Evolutionary conservation across 2,888 invertebrate species (phyloP), one percentile per base, ranked within the genome.

Genomic region (Priocnemis perturbator): DNA sequence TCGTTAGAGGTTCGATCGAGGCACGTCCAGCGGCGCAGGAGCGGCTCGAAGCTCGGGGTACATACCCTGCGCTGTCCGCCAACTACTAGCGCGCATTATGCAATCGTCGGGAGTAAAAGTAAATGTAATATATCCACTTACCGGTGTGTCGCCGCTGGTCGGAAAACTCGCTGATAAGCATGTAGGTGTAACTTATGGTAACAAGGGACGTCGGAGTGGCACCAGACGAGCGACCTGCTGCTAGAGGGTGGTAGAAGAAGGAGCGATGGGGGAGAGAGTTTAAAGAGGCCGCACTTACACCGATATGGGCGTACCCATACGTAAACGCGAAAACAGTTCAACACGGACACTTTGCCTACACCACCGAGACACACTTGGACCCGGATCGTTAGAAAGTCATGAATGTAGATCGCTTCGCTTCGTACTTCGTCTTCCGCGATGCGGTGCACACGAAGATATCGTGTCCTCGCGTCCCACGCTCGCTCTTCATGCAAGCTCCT

Each of bases 331-430:
- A 64, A 50, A 17, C 21, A 14, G 9, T 23, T 14, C 19, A 11
- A 44, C 62, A n/a, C 37, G 37, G 57, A 59, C 20, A 53, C 20
- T 45, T 20, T 57, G 26, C 66, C 58, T 60, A 47, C 55, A 50
- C 45, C 44, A 48, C 21, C 52, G 57, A 65, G 60, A 67, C 65
- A 60, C 63, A 73, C 69, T 64, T 11, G 37, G 37, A 11, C 11
- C 74, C 55, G 62, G 74, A 79, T 85, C 82, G 84, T 86, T 86
- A 85, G 86, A 86, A 85, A 86, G 83, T 85, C 81, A 81, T 78
- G 82, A 85, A 83, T 84, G 82, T 78, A 75, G 76, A 81, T 74
- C 80, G 77, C 73, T 71, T 71, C 73, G 72, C 71, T 81, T 65
- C 72, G 74, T 81, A 74, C 37, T 56, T 37, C 80, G 80, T 84